Percentiles rank a stretch among this genome's conserved stretches.
Evolutionary conservation across 2,113 vertebrate genomes (phyloP).

Genomic region (Crotalus helleri): DNA sequence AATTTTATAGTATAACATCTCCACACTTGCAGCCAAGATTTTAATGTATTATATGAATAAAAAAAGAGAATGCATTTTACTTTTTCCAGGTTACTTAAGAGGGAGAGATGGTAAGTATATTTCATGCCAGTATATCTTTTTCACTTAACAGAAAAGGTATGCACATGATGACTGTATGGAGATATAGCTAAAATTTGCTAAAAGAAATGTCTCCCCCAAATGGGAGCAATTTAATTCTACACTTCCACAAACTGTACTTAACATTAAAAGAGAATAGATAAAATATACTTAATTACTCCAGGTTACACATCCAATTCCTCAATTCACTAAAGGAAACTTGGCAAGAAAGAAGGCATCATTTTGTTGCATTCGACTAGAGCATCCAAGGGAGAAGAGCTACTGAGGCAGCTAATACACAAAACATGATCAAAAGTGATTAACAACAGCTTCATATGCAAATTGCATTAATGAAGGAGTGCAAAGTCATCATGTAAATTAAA

Average conservation of each 20-base stretch:
- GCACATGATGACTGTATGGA: neutral
- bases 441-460: constrained; percentile 91
- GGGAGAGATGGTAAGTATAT: constrained; percentile 14
- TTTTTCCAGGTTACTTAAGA: constrained; percentile 30
- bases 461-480: constrained; percentile 96
- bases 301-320: constrained; percentile 84
- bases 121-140: neutral
- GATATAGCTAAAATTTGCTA: constrained; percentile 56
- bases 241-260: constrained; percentile 81
- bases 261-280: constrained; percentile 80
- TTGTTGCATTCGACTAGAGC: constrained; percentile 80
- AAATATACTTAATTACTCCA: constrained; percentile 86
- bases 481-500: constrained; percentile 99
- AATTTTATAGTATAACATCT: neutral
- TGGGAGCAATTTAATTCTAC: constrained; percentile 76
- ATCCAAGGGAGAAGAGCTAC: constrained; percentile 83
- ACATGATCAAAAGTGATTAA: constrained; percentile 96
- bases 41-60: neutral
- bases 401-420: constrained; percentile 88
- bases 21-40: neutral
- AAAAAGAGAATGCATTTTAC: neutral
- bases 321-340: constrained; percentile 85
- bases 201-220: constrained; percentile 77
- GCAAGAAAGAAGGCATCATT: constrained; percentile 81
- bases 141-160: neutral